Base-by-base conservation (phyloP, 1,140 invertebrate genomes). In the Lucilia cuprina region DNA sequence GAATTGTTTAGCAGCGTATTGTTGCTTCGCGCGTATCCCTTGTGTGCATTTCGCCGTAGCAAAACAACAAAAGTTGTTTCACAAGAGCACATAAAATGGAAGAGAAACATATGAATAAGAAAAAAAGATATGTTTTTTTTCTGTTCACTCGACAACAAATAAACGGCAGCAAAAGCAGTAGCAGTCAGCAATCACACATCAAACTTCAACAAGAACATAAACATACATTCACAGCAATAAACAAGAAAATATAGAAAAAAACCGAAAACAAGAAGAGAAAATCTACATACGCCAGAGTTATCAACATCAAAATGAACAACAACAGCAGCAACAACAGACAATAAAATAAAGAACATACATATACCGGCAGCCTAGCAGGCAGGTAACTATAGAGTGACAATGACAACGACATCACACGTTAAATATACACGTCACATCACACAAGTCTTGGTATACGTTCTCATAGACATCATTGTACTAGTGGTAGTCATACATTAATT, bases 381-480 rank as follows among this genome's bases (percentile, higher is more conserved):
- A 55, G 47, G 78, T 0, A 35, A 60, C 55, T 60, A 60, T 60
- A 60, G 55, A 60, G 65, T 70, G 65, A 70, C 65, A 70, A 70
- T 25, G 82, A 34, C 82, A 82, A 34, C 82, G 86, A 82, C 85
- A 86, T 86, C 86, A 87, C 60, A 86, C 84, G 77, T 80, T 80
- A 80, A 80, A 80, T 80, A 80, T 80, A 49, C 77, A 80, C 47
- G 77, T 80, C 19, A 30, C 60, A 19, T 49, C 41, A 49, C 50
- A 55, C 10, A 12, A 55, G 41, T 41, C 75, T 78, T 17, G 25
- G 17, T n/a, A 78, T 17, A n/a, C 75, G 9, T 78, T 17, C 34
- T n/a, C 35, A 7, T n/a, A 47, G 34, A n/a, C 75, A 47, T 41
- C 35, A 47, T 34, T 34, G 34, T 41, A 35, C 34, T 77, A 14